A percentile compares a stretch with the other conserved stretches of the same genome.
Evolutionary conservation across 2,797 vertebrate genomes (phyloP).

Genomic region (Myotis myotis): DNA sequence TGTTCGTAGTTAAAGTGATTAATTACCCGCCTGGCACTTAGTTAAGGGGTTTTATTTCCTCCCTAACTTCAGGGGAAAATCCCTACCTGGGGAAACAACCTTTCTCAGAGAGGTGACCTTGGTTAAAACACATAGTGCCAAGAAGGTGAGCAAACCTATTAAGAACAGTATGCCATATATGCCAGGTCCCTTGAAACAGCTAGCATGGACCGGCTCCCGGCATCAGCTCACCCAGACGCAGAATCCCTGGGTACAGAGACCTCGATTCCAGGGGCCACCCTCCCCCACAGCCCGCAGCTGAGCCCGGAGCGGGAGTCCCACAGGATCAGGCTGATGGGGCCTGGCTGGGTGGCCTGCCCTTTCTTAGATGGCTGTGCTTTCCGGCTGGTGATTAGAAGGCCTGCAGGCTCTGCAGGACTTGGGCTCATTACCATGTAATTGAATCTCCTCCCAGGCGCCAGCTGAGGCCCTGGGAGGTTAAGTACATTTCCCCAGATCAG

Average conservation of each 20-base stretch:
- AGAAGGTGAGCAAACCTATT: too few relatives aligned
- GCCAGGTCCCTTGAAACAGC: too few relatives aligned
- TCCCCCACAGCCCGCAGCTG: neutral
- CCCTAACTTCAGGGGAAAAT: too few relatives aligned
- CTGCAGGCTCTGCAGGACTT: neutral
- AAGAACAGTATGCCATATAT: too few relatives aligned
- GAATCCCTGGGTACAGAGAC: neutral
- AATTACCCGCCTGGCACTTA: too few relatives aligned
- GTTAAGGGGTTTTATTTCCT: too few relatives aligned
- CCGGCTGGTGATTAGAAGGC: conserved; percentile 42
- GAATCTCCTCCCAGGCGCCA: conserved; percentile 50
- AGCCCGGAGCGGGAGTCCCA: neutral
- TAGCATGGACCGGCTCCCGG: too few relatives aligned
- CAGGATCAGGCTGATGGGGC: conserved; percentile 42
- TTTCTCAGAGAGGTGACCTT: too few relatives aligned
- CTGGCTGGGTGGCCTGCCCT: neutral
- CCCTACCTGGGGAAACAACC: too few relatives aligned
- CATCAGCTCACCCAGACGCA: neutral
- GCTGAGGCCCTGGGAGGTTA: conserved; percentile 13
- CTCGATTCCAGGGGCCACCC: neutral
- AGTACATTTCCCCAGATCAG: neutral
- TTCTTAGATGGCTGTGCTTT: neutral
- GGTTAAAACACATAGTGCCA: too few relatives aligned
- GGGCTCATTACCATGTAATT: conserved; percentile 39
- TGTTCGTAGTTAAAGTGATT: too few relatives aligned